phyloP scores from a whole-genome alignment of 1,140 invertebrate genomes.

The Sipha flava region DNA sequence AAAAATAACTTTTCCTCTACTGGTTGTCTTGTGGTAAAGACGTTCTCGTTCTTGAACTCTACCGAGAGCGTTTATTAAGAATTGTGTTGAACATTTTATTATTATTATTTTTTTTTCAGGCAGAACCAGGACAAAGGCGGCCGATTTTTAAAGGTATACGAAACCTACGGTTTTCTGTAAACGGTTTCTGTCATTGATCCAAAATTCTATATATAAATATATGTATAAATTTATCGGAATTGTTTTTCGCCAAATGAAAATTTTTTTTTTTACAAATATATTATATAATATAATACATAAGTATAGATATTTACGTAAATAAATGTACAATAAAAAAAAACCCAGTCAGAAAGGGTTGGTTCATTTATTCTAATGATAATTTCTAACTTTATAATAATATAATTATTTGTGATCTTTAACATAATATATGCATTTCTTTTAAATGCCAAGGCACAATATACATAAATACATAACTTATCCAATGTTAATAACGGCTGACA shows the following conservation, averaged over 20 bases:
- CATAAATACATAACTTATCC: neutral
- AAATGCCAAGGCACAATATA: neutral
- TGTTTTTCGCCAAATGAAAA: neutral
- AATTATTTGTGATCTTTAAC: neutral
- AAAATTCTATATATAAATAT: neutral
- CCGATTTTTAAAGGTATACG: constrained; percentile 27
- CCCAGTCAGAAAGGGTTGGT: neutral
- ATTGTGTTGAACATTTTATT: no score
- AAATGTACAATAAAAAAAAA: neutral
- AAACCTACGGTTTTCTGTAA: constrained; percentile 19
- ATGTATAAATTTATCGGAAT: neutral
- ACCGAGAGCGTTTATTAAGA: no score
- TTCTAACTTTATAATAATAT: neutral
- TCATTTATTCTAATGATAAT: neutral
- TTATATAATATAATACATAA: neutral
- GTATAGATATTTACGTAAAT: constrained; percentile 1
- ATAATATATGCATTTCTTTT: neutral
- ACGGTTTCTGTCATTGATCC: neutral
- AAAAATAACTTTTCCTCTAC: no score
- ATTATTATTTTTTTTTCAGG: neutral
- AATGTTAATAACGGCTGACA: neutral
- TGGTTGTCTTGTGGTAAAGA: no score
- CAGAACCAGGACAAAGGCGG: constrained; percentile 23
- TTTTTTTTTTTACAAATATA: neutral
- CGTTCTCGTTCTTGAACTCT: no score